Evolutionary conservation across 2,888 invertebrate species (phyloP).

Genomic region (Carpatolechia fugitivella): DNA sequence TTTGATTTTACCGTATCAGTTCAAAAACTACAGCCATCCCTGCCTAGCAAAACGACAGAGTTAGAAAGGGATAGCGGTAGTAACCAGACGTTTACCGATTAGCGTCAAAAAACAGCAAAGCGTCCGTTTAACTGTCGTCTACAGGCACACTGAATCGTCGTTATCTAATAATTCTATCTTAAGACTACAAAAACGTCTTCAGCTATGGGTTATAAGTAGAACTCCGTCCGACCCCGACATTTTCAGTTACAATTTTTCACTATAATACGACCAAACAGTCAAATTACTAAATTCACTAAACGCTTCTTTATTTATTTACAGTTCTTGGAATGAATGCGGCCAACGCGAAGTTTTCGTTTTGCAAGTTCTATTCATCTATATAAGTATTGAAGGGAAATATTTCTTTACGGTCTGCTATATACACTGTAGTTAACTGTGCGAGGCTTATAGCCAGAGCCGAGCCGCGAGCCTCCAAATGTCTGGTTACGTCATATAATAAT

Average conservation of each 20-base stretch:
- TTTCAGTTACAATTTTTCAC: conserved; percentile 56
- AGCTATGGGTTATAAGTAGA: conserved; percentile 40
- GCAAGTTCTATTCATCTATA: conserved; percentile 1
- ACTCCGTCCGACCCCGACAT: conserved; percentile 33
- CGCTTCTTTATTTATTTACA: conserved; percentile 47
- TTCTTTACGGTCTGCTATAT: conserved; percentile 37
- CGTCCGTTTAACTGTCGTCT: conserved; percentile 3
- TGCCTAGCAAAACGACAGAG: not conserved
- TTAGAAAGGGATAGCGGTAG: not conserved
- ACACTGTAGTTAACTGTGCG: conserved; percentile 57
- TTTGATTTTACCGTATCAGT: not conserved
- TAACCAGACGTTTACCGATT: not conserved
- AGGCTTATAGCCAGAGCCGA: conserved; percentile 46
- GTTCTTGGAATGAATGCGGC: conserved; percentile 38
- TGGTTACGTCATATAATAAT: conserved; percentile 28
- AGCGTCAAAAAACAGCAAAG: not conserved
- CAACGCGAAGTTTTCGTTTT: conserved; percentile 20
- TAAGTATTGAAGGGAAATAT: conserved; percentile 6
- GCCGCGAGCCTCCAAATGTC: conserved; percentile 25
- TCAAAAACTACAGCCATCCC: not conserved
- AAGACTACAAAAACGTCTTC: conserved; percentile 53
- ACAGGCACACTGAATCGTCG: conserved; percentile 9
- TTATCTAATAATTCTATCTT: conserved; percentile 54
- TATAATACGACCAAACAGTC: conserved; percentile 46
- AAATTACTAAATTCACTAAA: conserved; percentile 58